A percentile compares a stretch with the other conserved stretches of the same genome.
Evolutionary conservation across 2,888 invertebrate species (phyloP).

Genomic region (Lepidonotus clava): DNA sequence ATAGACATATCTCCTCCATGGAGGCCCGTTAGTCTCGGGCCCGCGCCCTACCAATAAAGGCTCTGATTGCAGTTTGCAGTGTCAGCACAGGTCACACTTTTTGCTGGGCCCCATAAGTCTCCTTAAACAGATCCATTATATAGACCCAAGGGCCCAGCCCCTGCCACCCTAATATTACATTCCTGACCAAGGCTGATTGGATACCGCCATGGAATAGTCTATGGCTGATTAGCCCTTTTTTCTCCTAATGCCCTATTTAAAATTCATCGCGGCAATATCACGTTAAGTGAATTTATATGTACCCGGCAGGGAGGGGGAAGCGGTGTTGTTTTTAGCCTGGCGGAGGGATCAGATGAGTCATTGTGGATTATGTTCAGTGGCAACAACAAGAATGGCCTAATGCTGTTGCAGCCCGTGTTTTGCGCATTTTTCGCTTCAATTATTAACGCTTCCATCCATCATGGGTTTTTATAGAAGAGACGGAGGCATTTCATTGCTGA

Average conservation of each 20-base stretch:
- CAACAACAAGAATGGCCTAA: conserved; percentile 21
- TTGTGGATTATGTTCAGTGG: conserved; percentile 44
- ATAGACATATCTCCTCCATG: background rate
- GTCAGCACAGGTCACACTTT: conserved; percentile 20
- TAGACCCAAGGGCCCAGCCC: background rate
- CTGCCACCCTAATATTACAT: background rate
- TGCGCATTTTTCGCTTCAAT: conserved; percentile 23
- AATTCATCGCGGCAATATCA: conserved; percentile 24
- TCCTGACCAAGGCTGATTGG: conserved; percentile 12
- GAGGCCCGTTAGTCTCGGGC: background rate
- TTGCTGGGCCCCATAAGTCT: background rate
- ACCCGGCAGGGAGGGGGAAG: background rate
- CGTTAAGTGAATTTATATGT: conserved; percentile 46
- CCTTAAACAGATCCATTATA: conserved; percentile 44
- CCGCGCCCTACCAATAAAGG: background rate
- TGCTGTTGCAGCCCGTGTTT: conserved; percentile 34
- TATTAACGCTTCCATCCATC: conserved; percentile 35
- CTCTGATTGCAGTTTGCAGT: conserved; percentile 38
- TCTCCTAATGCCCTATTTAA: conserved; percentile 22
- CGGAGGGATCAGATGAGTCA: conserved; percentile 18
- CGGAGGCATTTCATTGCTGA: background rate
- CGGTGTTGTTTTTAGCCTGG: background rate
- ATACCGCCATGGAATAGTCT: background rate
- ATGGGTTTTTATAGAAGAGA: conserved; percentile 14
- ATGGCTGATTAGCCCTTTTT: conserved; percentile 26